Base-by-base conservation (phyloP, 2,797 vertebrate species). In the Myotis planiceps region DNA sequence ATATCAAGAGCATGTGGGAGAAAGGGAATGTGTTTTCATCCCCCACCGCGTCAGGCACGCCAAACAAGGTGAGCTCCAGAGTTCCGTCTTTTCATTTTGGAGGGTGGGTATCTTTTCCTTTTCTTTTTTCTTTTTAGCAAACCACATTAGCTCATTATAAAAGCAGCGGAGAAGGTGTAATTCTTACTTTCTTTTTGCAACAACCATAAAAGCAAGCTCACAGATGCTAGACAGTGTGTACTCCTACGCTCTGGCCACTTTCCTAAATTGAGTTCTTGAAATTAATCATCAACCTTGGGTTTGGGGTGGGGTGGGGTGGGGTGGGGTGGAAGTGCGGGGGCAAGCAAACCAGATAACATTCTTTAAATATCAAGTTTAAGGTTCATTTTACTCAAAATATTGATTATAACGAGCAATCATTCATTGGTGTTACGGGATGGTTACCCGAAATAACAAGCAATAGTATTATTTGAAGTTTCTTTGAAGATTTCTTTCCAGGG, bases 1-100 rank as follows among this genome's bases (percentile, higher is more conserved):
- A 98, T 75, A 99, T 99, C 97, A 99, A 99, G 99, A 99, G 99
- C 98, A 99, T 99, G 99, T 99, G 99, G 99, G 99, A 99, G 98
- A 99, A 99, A 96, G 99, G 99, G 85, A 99, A 99, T 21, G 99
- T 99, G 68, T 99, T 99, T 93, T 97, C 98, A 76, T 99, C 99
- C 9, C 98, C 99, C 3, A 98, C 99, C 69, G 97, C 98, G n/a
- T 96, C 98, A 0, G 99, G 99, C 6, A 98, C 98, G 94, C 98
- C 99, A n/a, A 99, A 99, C 97, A 99, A 99, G 99, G 99, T 99
- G 65, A 72, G 74, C 9, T 0, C 0, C 1, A 0, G 47, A 13
- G 13, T 51, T 29, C 5, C n/a, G 5, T 3, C 58, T 53, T 21
- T 74, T 74, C 2, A 55, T 49, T 51, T 69, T 32, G 55, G 8